Evolutionary conservation across 2,888 invertebrate genomes (phyloP), one percentile per base, ranked within the genome.

Genomic region (Cheilosia impressa): DNA sequence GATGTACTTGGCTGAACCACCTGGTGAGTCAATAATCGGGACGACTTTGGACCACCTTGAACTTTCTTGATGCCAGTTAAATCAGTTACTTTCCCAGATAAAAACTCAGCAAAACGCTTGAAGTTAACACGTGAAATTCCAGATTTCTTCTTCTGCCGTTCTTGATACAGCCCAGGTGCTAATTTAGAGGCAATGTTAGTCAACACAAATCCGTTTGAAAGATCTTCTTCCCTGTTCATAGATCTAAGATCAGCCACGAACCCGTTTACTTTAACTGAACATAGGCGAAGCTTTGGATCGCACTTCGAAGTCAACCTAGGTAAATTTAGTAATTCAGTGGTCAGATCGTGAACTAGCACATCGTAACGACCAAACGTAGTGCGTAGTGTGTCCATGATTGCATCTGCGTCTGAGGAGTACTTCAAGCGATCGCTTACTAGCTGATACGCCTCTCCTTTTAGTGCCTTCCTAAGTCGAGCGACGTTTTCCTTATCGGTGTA

Each of bases 321-420:
- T 4, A 66, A 22, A 10, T 22, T 41, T 22, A 66, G 19, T 15
- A 52, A 27, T 6, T 66, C 52, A 5, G 38, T 22, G 2, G 52
- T 66, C 24, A 66, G 38, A 19, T 53, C 66, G n/a, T 66, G 66
- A 15, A 66, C 41, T 2, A 66, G 38, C 6, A 66, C 66, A n/a
- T 66, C 66, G 4, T 15, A 17, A 1, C 50, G 47, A 9, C 63
- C 63, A 63, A 63, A 63, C 31, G 50, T n/a, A 19, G 10, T 10
- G 1, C 65, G 52, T 0, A 65, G 38, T 2, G 52, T 5, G 15
- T 62, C 47, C 31, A 62, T 17, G 1, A 65, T 65, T 15, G 62
- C 62, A 31, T 62, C 27, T 2, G 62, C 45, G 9, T 63, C 63
- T 4, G 63, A 47, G 1, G 65, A 66, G 41, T 52, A 68, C 24